Conservation (phyloP, 1,140 invertebrate species). For the Ruditapes philippinarum region DNA sequence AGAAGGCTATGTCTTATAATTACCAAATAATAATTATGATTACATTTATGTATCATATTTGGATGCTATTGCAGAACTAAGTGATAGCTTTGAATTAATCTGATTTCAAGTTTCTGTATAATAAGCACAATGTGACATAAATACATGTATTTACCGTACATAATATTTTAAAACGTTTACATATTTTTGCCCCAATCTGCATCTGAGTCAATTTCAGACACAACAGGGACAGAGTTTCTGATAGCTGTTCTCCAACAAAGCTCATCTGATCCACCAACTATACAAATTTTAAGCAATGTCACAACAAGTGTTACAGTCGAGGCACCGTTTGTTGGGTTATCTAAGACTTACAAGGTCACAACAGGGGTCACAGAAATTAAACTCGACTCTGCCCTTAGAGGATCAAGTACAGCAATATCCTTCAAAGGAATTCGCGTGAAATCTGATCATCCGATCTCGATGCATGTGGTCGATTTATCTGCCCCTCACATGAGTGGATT, state of each 20-base stretch:
- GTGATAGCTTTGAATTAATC: too few species aligned
- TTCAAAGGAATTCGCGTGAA: slow-evolving; percentile 40
- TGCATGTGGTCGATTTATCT: slow-evolving; percentile 3
- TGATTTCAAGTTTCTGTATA: too few species aligned
- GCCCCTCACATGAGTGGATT: not conserved
- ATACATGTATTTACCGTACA: too few species aligned
- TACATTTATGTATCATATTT: too few species aligned
- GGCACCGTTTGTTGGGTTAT: slow-evolving; percentile 31
- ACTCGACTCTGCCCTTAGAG: slow-evolving; percentile 8
- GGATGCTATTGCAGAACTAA: too few species aligned
- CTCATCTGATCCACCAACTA: not conserved
- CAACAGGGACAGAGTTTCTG: slow-evolving; percentile 31
- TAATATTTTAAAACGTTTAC: too few species aligned
- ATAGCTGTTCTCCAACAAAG: slow-evolving; percentile 32
- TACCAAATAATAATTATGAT: too few species aligned
- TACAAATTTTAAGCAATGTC: slow-evolving; percentile 31
- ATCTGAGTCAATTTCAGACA: not conserved
- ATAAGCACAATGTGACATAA: too few species aligned
- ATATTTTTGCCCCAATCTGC: too few species aligned
- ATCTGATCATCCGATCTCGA: slow-evolving; percentile 7
- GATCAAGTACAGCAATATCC: slow-evolving; percentile 15
- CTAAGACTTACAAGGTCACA: not conserved
- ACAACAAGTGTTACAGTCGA: slow-evolving; percentile 9
- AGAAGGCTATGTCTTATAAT: too few species aligned
- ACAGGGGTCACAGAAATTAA: not conserved